phyloP scores from a whole-genome alignment of 2,888 invertebrate genomes.

The Sclerodermus sp. region DNA sequence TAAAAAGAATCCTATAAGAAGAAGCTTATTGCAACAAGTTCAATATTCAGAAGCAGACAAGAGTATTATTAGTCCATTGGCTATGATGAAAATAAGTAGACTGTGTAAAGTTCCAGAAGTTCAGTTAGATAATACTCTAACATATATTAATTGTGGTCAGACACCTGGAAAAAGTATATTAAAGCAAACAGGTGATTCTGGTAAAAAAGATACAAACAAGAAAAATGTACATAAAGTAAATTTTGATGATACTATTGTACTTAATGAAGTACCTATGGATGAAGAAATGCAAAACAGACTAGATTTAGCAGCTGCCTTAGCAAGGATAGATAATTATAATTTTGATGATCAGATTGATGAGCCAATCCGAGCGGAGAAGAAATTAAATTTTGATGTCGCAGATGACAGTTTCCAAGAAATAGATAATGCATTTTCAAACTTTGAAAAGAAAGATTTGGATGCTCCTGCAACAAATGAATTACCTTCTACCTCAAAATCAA shows the following conservation, averaged over 20 bases:
- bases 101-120: slow-evolving; percentile 43
- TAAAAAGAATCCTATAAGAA: slow-evolving; percentile 12
- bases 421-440: neutral
- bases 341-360: slow-evolving; percentile 10
- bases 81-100: slow-evolving; percentile 40
- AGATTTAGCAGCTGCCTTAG: slow-evolving; percentile 23
- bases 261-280: slow-evolving; percentile 25
- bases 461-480: neutral
- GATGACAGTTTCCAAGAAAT: slow-evolving; percentile 17
- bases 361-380: slow-evolving; percentile 16
- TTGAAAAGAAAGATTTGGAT: neutral
- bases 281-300: slow-evolving; percentile 21
- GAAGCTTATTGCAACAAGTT: slow-evolving; percentile 18
- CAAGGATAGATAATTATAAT: slow-evolving; percentile 30
- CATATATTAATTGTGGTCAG: slow-evolving; percentile 45
- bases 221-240: slow-evolving; percentile 43
- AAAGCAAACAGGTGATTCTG: slow-evolving; percentile 30
- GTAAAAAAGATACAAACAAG: slow-evolving; percentile 1
- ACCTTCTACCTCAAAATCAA: neutral
- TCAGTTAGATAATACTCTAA: slow-evolving; percentile 36
- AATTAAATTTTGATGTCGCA: slow-evolving; percentile 27
- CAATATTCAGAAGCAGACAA: slow-evolving; percentile 27
- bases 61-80: slow-evolving; percentile 28
- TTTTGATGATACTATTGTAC: slow-evolving; percentile 37
- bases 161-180: slow-evolving; percentile 48